Conservation (phyloP, 2,888 invertebrate species). For the Willowsia nigromaculata region DNA sequence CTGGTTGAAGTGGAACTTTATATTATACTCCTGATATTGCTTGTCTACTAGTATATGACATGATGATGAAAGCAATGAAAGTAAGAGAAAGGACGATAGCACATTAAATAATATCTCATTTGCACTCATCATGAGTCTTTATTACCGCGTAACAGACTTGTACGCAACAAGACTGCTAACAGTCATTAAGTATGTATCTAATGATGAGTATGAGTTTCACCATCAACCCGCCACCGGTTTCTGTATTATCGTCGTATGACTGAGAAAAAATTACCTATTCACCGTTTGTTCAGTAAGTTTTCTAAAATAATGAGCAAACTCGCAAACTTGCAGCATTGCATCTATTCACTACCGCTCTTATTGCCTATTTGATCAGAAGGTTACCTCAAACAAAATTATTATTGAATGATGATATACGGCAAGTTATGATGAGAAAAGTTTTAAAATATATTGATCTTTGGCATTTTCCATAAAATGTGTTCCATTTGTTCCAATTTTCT, state of each 20-base stretch:
- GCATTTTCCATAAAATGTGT: too few species aligned
- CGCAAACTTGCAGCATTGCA: background rate
- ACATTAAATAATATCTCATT: slow-evolving; percentile 68
- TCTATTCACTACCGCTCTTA: background rate
- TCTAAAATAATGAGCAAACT: slow-evolving; percentile 39
- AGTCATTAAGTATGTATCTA: slow-evolving; percentile 39
- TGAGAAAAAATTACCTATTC: slow-evolving; percentile 53
- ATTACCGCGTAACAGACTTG: slow-evolving; percentile 53
- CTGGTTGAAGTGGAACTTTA: background rate
- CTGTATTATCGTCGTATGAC: background rate
- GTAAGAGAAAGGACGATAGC: slow-evolving; percentile 16
- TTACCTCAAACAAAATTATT: too few species aligned
- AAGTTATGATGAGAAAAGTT: background rate
- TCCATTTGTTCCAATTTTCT: too few species aligned
- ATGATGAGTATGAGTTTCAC: background rate
- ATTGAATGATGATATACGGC: background rate
- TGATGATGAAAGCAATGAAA: slow-evolving; percentile 36
- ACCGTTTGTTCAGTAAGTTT: slow-evolving; percentile 23
- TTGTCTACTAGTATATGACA: background rate
- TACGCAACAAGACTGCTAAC: slow-evolving; percentile 45
- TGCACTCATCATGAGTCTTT: slow-evolving; percentile 63
- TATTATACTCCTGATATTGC: background rate
- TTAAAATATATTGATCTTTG: background rate
- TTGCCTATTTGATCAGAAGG: background rate
- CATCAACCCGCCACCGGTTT: background rate